Evolutionary conservation across 2,888 invertebrate species (phyloP).

Genomic region (Clepsis dumicolana): DNA sequence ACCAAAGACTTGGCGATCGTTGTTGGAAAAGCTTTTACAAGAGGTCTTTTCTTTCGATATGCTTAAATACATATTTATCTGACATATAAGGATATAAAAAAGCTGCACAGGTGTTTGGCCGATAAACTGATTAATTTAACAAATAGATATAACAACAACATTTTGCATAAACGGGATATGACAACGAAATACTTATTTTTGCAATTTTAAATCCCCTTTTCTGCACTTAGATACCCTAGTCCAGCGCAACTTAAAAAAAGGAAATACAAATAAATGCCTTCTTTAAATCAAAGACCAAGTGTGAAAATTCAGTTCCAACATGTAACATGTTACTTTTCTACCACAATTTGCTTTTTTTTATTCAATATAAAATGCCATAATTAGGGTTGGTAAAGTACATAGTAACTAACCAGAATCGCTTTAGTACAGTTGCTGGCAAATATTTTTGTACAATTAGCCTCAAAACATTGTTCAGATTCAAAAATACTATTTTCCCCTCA

Average conservation of each 20-base stretch:
- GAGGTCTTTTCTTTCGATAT: background rate
- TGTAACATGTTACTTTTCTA: constrained; percentile 45
- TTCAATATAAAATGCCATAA: constrained; percentile 66
- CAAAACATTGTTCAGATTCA: too few relatives aligned
- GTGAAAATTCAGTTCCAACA: constrained; percentile 36
- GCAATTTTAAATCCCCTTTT: too few relatives aligned
- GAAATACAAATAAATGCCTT: background rate
- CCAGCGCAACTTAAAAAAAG: too few relatives aligned
- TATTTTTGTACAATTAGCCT: background rate
- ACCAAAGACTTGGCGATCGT: constrained; percentile 8
- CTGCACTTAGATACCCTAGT: too few relatives aligned
- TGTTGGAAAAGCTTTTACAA: constrained; percentile 32
- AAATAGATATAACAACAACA: too few relatives aligned
- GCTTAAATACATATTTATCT: background rate
- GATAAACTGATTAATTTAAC: too few relatives aligned
- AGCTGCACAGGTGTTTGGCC: background rate
- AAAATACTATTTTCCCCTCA: too few relatives aligned
- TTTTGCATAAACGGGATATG: too few relatives aligned
- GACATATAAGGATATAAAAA: background rate
- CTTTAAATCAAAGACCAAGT: background rate
- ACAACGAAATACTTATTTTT: too few relatives aligned
- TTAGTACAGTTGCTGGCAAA: background rate
- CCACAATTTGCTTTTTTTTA: constrained; percentile 52
- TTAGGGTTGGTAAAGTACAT: constrained; percentile 44
- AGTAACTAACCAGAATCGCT: background rate